Percentiles rank a stretch among this genome's conserved stretches.
These are phyloP conservation scores for Esox lucius DNA, from an alignment of 2,797 vertebrate genomes.

Conservation along the genomic window DNA sequence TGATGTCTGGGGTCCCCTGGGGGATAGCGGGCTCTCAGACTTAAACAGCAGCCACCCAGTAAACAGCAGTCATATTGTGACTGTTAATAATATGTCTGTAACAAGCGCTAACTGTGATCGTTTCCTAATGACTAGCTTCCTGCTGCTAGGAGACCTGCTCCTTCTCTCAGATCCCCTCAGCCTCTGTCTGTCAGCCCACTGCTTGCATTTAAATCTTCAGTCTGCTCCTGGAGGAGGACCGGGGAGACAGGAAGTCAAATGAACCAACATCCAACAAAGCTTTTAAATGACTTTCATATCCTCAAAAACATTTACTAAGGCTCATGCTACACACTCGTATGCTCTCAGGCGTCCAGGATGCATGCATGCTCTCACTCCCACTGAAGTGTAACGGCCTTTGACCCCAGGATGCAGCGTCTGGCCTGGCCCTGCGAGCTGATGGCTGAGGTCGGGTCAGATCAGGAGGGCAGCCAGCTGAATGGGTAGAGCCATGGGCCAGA, in stretches of 20 bases:
- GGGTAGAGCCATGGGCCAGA: constrained; percentile 26
- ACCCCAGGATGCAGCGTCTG: constrained; percentile 22
- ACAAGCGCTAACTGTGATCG: constrained; percentile 11
- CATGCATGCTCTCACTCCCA: constrained; percentile 6
- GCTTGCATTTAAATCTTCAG: not conserved
- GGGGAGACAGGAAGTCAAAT: not conserved
- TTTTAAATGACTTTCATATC: not conserved
- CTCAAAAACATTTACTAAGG: not conserved
- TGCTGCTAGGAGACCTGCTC: not conserved
- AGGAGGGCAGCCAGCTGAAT: constrained; percentile 39
- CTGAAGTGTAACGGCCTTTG: constrained; percentile 9
- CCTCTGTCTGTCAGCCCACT: not conserved
- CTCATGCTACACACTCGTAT: not conserved
- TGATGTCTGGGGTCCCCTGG: not conserved
- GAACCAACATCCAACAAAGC: not conserved
- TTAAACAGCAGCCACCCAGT: constrained; percentile 37
- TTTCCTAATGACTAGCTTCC: constrained; percentile 8
- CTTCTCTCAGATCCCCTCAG: not conserved
- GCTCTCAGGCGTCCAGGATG: not conserved
- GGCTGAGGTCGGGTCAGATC: constrained; percentile 33
- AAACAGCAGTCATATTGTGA: constrained; percentile 34
- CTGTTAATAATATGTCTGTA: constrained; percentile 28
- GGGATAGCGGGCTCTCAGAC: constrained; percentile 35
- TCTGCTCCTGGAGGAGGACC: not conserved
- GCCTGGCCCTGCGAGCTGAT: constrained; percentile 34